Evolutionary conservation across 2,113 vertebrate species (phyloP).

Genomic region (Stegastes partitus): DNA sequence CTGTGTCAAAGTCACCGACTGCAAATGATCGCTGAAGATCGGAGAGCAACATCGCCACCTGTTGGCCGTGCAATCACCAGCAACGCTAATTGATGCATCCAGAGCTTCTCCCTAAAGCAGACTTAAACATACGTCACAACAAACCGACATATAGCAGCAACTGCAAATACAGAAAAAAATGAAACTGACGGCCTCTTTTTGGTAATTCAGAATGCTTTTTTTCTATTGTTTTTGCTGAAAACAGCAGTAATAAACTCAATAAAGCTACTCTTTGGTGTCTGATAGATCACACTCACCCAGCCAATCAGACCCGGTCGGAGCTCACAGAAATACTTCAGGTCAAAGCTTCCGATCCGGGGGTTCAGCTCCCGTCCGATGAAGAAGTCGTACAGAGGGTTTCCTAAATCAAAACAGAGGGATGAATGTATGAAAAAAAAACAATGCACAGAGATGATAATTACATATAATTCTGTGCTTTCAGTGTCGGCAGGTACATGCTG

Average conservation of each 20-base stretch:
- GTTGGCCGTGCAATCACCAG: constrained; percentile 31
- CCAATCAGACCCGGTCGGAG: constrained; percentile 92
- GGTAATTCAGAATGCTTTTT: no score
- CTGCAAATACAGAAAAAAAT: neutral
- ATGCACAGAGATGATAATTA: neutral
- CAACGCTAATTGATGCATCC: neutral
- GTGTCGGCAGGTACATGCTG: neutral
- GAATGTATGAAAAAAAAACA: neutral
- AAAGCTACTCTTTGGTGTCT: no score
- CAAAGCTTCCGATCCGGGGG: constrained; percentile 89
- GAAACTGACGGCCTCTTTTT: neutral
- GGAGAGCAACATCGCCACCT: constrained; percentile 68
- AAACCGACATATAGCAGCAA: neutral
- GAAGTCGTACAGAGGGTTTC: constrained; percentile 91
- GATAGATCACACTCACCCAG: constrained; percentile 86
- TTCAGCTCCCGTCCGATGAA: constrained; percentile 94
- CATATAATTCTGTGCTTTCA: neutral
- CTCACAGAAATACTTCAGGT: constrained; percentile 94
- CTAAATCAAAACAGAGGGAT: constrained; percentile 70
- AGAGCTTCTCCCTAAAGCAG: neutral
- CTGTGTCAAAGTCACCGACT: constrained; percentile 20
- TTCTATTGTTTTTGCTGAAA: no score
- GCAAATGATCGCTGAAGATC: constrained; percentile 1
- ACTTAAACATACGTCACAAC: neutral
- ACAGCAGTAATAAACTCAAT: no score